Evolutionary conservation across 2,888 invertebrate genomes (phyloP), one percentile per base, ranked within the genome.

Genomic region (Agrochola lota): DNA sequence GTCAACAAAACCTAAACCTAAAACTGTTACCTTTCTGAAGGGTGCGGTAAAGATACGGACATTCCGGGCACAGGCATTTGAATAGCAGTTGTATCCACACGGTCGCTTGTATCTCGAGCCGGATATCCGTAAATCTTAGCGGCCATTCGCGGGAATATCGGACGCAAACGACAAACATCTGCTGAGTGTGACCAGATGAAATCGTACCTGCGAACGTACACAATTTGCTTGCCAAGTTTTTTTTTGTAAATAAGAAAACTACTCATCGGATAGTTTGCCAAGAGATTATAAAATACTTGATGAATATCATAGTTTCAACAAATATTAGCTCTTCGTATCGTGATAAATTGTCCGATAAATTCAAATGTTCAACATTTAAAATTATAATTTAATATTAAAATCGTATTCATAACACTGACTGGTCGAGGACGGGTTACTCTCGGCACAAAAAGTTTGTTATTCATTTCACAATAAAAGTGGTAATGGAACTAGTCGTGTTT

Each of bases 51-150:
- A 76, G 46, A 84, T 62, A 71, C 40, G 64, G 49, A 12, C 72
- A 74, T 68, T 71, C 68, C 63, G 43, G 40, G 20, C 78, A 63
- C 66, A 69, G 40, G 55, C 70, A 35, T 52, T 55, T 72, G 77
- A 76, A 72, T 77, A 74, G 52, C 85, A 82, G 80, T 85, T 78
- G 83, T 80, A 86, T 85, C 85, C 81, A 86, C 81, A 85, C 79
- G 49, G 70, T 62, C 62, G 77, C 83, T 78, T 83, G 80, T 77
- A 80, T 84, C 81, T 83, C 64, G 75, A 77, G 76, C 86, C 89
- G 91, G 91, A 91, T 90, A 89, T 91, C 91, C 91, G 90, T 90
- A 88, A 89, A 88, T 81, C 85, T 85, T 72, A 77, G 66, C 73
- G 77, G 81, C 87, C 81, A 80, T 83, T 83, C 78, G 74, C 81